Percentiles rank a stretch among this genome's conserved stretches.
phyloP scores from a whole-genome alignment of 2,113 vertebrate species.

The Tachuris rubrigastra region DNA sequence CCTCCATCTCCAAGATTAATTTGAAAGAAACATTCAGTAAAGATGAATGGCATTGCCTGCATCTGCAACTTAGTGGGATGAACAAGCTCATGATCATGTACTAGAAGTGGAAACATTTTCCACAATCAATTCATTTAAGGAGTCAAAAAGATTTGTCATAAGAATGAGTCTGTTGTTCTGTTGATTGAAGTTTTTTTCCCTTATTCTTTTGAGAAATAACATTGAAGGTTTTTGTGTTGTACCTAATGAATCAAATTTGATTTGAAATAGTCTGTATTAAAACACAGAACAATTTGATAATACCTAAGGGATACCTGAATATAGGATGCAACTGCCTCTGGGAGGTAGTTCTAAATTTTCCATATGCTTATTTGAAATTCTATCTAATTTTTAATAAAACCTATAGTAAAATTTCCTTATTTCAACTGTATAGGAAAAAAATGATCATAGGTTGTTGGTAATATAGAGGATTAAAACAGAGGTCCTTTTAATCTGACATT shows the following conservation, averaged over 20 bases:
- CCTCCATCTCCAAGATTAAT: neutral
- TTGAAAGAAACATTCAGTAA: neutral
- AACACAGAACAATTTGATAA: neutral
- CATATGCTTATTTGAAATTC: neutral
- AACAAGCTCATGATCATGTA: neutral
- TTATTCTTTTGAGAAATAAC: neutral
- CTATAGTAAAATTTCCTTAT: neutral
- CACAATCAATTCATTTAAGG: neutral
- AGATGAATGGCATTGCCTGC: neutral
- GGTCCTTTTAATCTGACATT: neutral
- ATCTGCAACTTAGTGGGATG: neutral
- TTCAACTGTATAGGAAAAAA: neutral
- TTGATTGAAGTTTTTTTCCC: neutral
- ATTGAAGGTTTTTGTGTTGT: neutral
- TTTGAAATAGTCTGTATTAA: neutral
- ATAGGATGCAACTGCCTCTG: neutral
- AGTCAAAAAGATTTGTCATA: neutral
- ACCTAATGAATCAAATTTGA: neutral
- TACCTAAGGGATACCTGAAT: neutral
- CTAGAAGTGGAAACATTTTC: neutral
- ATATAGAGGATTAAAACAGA: neutral
- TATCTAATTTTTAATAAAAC: neutral
- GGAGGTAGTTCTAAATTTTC: neutral
- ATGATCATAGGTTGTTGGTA: rapidly evolving
- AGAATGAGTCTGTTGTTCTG: neutral